Base-by-base conservation (phyloP, 2,888 invertebrate genomes). In the Microlaimidae sp. region DNA sequence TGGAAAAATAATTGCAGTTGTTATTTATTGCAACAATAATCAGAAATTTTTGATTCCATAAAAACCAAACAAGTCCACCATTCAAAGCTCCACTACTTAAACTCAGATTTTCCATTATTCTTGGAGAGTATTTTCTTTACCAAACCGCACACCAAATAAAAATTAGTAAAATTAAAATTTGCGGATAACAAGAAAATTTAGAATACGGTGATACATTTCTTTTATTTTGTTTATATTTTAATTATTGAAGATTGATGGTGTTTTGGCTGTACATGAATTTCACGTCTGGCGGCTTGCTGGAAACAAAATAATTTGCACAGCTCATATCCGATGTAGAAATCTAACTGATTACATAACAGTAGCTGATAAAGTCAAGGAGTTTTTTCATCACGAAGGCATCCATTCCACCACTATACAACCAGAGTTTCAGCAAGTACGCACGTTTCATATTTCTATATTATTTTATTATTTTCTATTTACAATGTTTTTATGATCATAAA, bases 391-490 rank as follows among this genome's bases (percentile, higher is more conserved):
- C 46, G 68, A 71, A 57, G 73, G 73, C 26, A 74, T 76, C 54
- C 76, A 76, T 62, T 75, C 74, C 49, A 72, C 74, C 7, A 76
- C 76, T 1, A 73, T 76, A 50, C 75, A 76, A 56, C 74, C 75
- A 23, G 73, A 73, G 51, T 73, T 73, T 60, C 58, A 61, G 3
- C 66, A 70, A 59, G 67, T 66, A 40, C 21, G 51, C n/a, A n/a
- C n/a, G n/a, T n/a, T n/a, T n/a, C n/a, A n/a, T n/a, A n/a, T n/a
- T n/a, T n/a, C n/a, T n/a, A n/a, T n/a, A n/a, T n/a, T n/a, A n/a
- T n/a, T n/a, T n/a, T n/a, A n/a, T n/a, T n/a, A n/a, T n/a, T n/a
- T n/a, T n/a, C n/a, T n/a, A n/a, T n/a, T n/a, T n/a, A n/a, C n/a
- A n/a, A n/a, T n/a, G n/a, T n/a, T n/a, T n/a, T n/a, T n/a, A n/a